A percentile compares a stretch with the other conserved stretches of the same genome.
These are phyloP conservation scores for Heteractis magnifica DNA, from an alignment of 92 coral and sea anemone species.

Conservation along the genomic window DNA sequence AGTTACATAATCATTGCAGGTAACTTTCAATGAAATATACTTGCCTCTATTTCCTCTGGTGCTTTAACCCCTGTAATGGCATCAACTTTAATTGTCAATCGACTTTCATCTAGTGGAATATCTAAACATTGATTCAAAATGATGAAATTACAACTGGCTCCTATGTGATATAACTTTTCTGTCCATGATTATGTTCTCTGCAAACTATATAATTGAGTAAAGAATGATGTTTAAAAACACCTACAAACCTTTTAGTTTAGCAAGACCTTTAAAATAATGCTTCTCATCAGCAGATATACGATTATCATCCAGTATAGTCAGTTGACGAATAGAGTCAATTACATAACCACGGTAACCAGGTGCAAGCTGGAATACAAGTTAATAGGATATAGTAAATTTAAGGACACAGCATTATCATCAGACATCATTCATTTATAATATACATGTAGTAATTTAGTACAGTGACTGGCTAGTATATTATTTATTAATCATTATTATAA, in stretches of 20 bases:
- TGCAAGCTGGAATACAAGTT: constrained; percentile 52
- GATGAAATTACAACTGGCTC: background rate
- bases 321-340: constrained; percentile 79
- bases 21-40: background rate
- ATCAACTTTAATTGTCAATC: constrained; percentile 50
- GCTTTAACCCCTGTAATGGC: constrained; percentile 67
- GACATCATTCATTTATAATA: background rate
- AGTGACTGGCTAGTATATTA: no score
- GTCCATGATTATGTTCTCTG: background rate
- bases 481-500: no score
- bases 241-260: constrained; percentile 77
- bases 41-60: constrained; percentile 85
- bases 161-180: no score
- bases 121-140: constrained; percentile 37
- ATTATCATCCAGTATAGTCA: constrained; percentile 84
- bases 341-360: constrained; percentile 92
- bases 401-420: no score
- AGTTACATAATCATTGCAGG: background rate
- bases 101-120: constrained; percentile 73
- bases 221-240: background rate
- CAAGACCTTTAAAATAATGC: constrained; percentile 85
- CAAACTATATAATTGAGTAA: background rate
- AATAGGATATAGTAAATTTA: background rate
- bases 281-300: constrained; percentile 96
- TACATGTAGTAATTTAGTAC: no score